Base-by-base conservation (phyloP, 1,140 invertebrate genomes). In the Cylas formicarius region DNA sequence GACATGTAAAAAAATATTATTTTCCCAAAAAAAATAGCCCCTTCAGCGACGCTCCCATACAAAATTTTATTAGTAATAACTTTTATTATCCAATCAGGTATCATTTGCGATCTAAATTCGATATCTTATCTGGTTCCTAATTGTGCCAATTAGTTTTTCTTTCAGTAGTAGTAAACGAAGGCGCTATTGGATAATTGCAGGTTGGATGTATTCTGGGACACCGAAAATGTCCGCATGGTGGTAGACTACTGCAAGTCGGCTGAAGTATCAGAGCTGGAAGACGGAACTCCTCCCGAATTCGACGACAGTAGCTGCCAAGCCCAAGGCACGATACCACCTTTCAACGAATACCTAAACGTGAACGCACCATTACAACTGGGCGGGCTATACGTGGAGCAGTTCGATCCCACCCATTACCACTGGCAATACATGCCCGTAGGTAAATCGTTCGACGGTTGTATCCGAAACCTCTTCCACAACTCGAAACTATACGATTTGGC, bases 281-380 rank as follows among this genome's bases (percentile, higher is more conserved):
- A 95, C 63, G 86, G 88, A 17, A 81, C 81, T 22, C 77, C 83
- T 6, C 82, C 88, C 1, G 78, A 86, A 55, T 90, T 93, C 61
- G 87, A 94, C 59, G 83, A 88, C 47, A 78, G 79, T 3, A 80
- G 78, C 8, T 98, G 94, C 67, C 89, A 96, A 69, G 87, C 86
- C 0, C 76, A 78, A 41, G 89, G 88, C 8, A 78, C 75, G 1
- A 90, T 97, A 49, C 90, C 90, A 9, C 90, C 91, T 2, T 96
- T 96, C 67, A 95, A 94, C 65, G 90, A 95, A 66, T 97, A 93
- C 60, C 72, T 98, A 2, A 97, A 98, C 70, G 90, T 97, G 0
- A 96, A 97, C 68, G 82, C 90, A 0, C 90, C 93, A 0, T 70
- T 97, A 17, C 92, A 97, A 72, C 75, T 98, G 31, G 93, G 93